Conservation (phyloP, 2,888 invertebrate species). For the Cepaea hortensis region DNA sequence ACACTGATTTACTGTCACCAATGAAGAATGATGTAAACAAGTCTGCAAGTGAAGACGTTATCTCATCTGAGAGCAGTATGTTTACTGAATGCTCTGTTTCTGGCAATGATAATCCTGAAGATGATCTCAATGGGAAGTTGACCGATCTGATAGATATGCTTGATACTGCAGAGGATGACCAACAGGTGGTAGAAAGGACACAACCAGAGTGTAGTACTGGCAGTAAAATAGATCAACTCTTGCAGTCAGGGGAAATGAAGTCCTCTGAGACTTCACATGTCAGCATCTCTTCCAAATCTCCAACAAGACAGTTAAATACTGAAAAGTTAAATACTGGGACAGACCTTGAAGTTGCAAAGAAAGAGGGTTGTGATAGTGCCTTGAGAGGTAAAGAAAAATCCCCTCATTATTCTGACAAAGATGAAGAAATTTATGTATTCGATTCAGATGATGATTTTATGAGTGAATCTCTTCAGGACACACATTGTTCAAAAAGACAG, state of each 20-base stretch:
- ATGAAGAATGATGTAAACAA: neutral
- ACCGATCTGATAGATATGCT: neutral
- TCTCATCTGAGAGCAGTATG: neutral
- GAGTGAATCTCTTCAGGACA: no score
- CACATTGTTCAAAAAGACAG: no score
- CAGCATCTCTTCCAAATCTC: neutral
- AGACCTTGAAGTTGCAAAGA: no score
- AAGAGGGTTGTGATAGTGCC: no score
- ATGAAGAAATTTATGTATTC: no score
- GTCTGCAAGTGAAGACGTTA: neutral
- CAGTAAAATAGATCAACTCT: no score
- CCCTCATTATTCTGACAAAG: no score
- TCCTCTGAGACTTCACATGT: neutral
- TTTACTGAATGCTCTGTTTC: neutral
- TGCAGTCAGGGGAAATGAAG: neutral
- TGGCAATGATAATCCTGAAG: neutral
- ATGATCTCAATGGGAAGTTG: neutral
- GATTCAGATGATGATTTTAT: no score
- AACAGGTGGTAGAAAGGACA: neutral
- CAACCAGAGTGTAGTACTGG: neutral
- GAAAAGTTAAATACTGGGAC: no score
- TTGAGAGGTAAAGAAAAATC: no score
- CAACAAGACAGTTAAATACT: neutral
- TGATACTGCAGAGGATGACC: neutral
- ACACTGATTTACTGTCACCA: neutral